Evolutionary conservation across 2,113 vertebrate species (phyloP), one percentile per base, ranked within the genome.

Genomic region (Ramphastos sulfuratus): DNA sequence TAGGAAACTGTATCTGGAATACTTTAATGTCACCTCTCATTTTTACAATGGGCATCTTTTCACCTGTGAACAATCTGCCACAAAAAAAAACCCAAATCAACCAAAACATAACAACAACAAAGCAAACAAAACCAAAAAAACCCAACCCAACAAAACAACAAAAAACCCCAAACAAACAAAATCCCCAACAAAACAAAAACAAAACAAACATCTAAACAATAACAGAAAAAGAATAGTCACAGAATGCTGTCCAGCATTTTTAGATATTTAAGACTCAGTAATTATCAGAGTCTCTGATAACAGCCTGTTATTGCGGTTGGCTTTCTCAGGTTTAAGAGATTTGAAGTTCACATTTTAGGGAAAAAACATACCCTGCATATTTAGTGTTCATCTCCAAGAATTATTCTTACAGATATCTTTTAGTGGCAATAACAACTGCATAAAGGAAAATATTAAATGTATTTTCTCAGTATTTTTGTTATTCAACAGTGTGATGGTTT

Each of bases 241-340:
- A 46, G 31, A 30, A 9, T 3, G 18, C 15, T 20, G 5, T 8
- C 4, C 3, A 27, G 2, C 6, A 15, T 60, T n/a, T 39, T 5
- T 9, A 50, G 13, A 3, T 25, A 16, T 63, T 79, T 63, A 25
- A 54, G 20, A 46, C 19, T 52, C 16, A 10, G 20, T 7, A 24
- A 27, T 27, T 60, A 58, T 1, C 9, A 66, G 10, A 3, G 33
- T 66, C 12, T 59, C 0, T 0, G 0, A 2, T 39, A 77, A 12
- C 2, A n/a, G 5, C 7, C 2, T 31, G 4, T 52, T 31, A 5
- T 27, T 84, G 15, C 7, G 8, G 28, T 11, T 50, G 23, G 1
- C 2, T 4, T 87, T 66, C 8, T 63, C 9, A 16, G 6, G 7
- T 58, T 78, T 74, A 31, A 56, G 39, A 46, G 6, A 15, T 30